Evolutionary conservation across 2,113 vertebrate species (phyloP).

Genomic region (Dromaius novaehollandiae): DNA sequence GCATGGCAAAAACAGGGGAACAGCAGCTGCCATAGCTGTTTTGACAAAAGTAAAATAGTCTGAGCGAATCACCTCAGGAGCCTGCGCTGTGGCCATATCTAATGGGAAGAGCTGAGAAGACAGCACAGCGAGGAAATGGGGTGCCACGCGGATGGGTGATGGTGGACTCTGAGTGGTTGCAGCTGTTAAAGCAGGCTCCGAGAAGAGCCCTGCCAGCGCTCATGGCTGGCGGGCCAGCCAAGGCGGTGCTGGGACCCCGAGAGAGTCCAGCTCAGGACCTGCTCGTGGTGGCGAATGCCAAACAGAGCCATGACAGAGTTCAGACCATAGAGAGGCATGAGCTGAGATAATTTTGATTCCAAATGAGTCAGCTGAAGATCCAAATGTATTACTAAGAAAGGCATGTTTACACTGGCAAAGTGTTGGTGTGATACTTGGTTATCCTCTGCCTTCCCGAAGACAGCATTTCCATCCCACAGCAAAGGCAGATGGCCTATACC

Average conservation of each 20-base stretch:
- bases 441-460: not conserved
- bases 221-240: not conserved
- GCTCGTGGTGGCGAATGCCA: not conserved
- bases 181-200: not conserved
- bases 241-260: not conserved
- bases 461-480: not conserved
- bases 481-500: not conserved
- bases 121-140: not conserved
- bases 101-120: not conserved
- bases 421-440: not conserved
- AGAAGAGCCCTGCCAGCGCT: not conserved
- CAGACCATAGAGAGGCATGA: not conserved
- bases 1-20: not conserved
- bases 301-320: not conserved
- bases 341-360: not conserved
- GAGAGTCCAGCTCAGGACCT: not conserved
- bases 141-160: not conserved
- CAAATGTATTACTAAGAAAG: not conserved
- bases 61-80: not conserved
- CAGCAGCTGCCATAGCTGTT: not conserved
- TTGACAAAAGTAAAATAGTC: not conserved
- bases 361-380: not conserved
- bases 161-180: not conserved
- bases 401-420: not conserved
- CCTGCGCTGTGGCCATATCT: not conserved